Evolutionary conservation across 2,888 invertebrate species (phyloP).

Genomic region (Drosophila mimetica): DNA sequence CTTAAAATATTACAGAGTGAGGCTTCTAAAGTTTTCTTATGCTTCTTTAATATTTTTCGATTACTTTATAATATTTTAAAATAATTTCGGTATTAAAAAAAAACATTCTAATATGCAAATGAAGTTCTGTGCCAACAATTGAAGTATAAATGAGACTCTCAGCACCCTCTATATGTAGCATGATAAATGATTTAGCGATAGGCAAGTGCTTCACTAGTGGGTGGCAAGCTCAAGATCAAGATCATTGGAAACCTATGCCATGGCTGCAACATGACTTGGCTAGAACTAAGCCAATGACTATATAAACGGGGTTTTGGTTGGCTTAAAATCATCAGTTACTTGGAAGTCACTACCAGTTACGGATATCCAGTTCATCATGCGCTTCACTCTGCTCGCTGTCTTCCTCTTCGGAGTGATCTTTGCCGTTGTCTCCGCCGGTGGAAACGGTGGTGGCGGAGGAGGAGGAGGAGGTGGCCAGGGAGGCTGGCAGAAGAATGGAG

Average conservation of each 20-base stretch:
- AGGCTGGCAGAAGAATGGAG: constrained; percentile 1
- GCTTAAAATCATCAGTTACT: constrained; percentile 3
- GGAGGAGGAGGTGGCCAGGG: constrained; percentile 2
- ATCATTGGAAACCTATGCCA: neutral
- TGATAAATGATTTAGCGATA: neutral
- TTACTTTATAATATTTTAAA: no score
- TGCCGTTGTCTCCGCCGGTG: constrained; percentile 1
- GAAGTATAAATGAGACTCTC: neutral
- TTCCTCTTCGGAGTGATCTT: constrained; percentile 14
- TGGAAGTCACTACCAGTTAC: constrained; percentile 2
- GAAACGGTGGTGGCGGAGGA: neutral
- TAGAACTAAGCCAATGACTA: neutral
- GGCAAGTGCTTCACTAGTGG: neutral
- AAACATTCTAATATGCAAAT: neutral
- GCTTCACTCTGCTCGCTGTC: constrained; percentile 5
- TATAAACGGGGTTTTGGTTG: constrained; percentile 3
- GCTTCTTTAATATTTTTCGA: no score
- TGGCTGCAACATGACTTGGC: constrained; percentile 11
- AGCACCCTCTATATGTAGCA: neutral
- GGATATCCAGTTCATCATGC: constrained; percentile 11
- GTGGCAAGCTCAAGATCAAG: constrained; percentile 12
- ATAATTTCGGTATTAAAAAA: no score
- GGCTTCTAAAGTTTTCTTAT: no score
- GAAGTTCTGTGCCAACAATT: neutral
- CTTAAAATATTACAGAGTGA: no score